Conservation (phyloP, 2,888 invertebrate species). For the Drosophila mettleri region DNA sequence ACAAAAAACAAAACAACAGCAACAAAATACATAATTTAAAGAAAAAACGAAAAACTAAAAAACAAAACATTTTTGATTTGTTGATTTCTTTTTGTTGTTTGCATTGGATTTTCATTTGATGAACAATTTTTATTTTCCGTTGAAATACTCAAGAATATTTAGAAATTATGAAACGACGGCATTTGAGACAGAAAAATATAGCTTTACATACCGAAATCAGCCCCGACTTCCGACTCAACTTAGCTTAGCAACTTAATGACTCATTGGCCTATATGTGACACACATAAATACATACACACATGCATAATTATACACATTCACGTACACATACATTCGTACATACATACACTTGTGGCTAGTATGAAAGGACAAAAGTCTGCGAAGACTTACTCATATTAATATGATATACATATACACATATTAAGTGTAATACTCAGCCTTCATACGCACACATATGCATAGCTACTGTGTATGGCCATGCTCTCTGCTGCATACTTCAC, state of each 20-base stretch:
- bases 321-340: slow-evolving; percentile 21
- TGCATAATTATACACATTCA: neutral
- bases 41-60: slow-evolving; percentile 8
- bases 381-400: neutral
- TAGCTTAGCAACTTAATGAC: slow-evolving; percentile 47
- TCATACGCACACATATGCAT: no score
- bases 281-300: slow-evolving; percentile 14
- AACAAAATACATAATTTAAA: slow-evolving; percentile 34
- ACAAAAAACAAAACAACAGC: slow-evolving; percentile 39
- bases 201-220: slow-evolving; percentile 50
- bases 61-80: slow-evolving; percentile 16
- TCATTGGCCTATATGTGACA: slow-evolving; percentile 52
- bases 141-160: neutral
- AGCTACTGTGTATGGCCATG: neutral
- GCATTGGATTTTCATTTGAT: slow-evolving; percentile 23
- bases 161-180: slow-evolving; percentile 21
- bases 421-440: neutral
- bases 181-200: slow-evolving; percentile 40
- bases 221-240: slow-evolving; percentile 59
- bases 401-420: neutral
- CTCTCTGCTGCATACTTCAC: neutral
- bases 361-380: neutral
- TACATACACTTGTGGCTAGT: neutral
- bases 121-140: slow-evolving; percentile 21
- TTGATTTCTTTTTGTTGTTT: slow-evolving; percentile 33